Evolutionary conservation across 2,888 invertebrate species (phyloP).

Genomic region (Caenorhabditis sp.): DNA sequence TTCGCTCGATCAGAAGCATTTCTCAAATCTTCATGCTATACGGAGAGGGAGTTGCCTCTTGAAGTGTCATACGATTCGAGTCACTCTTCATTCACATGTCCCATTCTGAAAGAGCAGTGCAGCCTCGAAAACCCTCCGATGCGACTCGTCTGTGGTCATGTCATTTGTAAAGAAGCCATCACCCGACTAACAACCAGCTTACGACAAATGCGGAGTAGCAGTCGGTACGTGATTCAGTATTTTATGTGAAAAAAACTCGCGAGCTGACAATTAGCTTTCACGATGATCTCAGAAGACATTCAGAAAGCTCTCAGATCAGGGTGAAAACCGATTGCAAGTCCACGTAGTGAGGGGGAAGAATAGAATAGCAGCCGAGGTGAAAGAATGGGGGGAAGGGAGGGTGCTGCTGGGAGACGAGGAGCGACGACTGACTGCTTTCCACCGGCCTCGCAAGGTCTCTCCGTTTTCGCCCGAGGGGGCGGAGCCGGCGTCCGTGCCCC

Average conservation of each 20-base stretch:
- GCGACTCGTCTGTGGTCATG: slow-evolving; percentile 96
- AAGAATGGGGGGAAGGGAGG: slow-evolving; percentile 19
- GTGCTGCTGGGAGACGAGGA: slow-evolving; percentile 33
- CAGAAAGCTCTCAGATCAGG: slow-evolving; percentile 65
- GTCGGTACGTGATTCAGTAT: slow-evolving; percentile 2
- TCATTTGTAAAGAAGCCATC: slow-evolving; percentile 97
- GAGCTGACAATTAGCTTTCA: slow-evolving; percentile 67
- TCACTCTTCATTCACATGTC: slow-evolving; percentile 98
- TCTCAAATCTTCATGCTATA: no score
- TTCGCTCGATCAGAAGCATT: no score
- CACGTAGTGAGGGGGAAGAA: slow-evolving; percentile 27
- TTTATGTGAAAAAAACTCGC: neutral
- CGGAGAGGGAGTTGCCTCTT: slow-evolving; percentile 86
- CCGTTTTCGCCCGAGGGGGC: slow-evolving; percentile 44
- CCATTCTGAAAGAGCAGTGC: slow-evolving; percentile 95
- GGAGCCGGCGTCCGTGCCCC: slow-evolving; percentile 50
- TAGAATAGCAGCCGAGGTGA: slow-evolving; percentile 1
- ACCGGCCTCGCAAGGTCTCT: slow-evolving; percentile 27
- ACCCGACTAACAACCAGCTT: slow-evolving; percentile 84
- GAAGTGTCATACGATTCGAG: slow-evolving; percentile 85
- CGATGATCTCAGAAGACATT: slow-evolving; percentile 67
- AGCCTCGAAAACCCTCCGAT: slow-evolving; percentile 97
- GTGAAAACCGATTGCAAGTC: slow-evolving; percentile 66
- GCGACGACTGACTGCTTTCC: slow-evolving; percentile 54
- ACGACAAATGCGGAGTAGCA: neutral